Percentiles rank a stretch among this genome's conserved stretches.
Conservation (phyloP, 2,888 invertebrate genomes). For the Cynaeus angustus region DNA sequence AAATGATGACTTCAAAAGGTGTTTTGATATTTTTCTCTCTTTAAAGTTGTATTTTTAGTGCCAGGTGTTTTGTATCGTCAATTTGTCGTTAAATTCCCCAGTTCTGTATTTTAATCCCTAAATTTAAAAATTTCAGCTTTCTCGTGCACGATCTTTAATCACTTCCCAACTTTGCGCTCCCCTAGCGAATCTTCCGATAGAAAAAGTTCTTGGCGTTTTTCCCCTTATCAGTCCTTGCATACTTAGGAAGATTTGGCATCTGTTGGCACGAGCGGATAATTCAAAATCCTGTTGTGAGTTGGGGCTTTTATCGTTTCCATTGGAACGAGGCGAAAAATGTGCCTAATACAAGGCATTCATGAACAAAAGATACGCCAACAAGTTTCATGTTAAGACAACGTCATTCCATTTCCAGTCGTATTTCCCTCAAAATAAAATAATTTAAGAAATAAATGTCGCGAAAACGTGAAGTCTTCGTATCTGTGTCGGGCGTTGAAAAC, state of each 20-base stretch:
- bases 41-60: too few species aligned
- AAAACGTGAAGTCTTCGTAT: slow-evolving; percentile 21
- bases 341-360: slow-evolving; percentile 21
- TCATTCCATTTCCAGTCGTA: slow-evolving; percentile 15
- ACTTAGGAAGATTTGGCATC: slow-evolving; percentile 22
- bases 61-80: too few species aligned
- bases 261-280: slow-evolving; percentile 28
- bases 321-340: slow-evolving; percentile 5
- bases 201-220: slow-evolving; percentile 19
- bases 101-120: neutral
- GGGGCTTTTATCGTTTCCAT: slow-evolving; percentile 27
- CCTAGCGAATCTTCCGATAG: slow-evolving; percentile 12
- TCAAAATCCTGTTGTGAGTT: slow-evolving; percentile 33
- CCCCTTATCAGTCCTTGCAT: slow-evolving; percentile 26
- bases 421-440: slow-evolving; percentile 42
- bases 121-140: slow-evolving; percentile 11
- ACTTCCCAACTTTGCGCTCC: slow-evolving; percentile 13
- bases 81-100: slow-evolving; percentile 2
- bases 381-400: slow-evolving; percentile 23
- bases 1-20: too few species aligned
- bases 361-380: slow-evolving; percentile 11
- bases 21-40: too few species aligned
- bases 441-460: slow-evolving; percentile 34
- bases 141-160: slow-evolving; percentile 5
- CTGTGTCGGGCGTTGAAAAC: slow-evolving; percentile 41